A percentile compares a stretch with the other conserved stretches of the same genome.
Evolutionary conservation across 2,113 vertebrate genomes (phyloP).

Genomic region (Apistogramma diplotaenia): DNA sequence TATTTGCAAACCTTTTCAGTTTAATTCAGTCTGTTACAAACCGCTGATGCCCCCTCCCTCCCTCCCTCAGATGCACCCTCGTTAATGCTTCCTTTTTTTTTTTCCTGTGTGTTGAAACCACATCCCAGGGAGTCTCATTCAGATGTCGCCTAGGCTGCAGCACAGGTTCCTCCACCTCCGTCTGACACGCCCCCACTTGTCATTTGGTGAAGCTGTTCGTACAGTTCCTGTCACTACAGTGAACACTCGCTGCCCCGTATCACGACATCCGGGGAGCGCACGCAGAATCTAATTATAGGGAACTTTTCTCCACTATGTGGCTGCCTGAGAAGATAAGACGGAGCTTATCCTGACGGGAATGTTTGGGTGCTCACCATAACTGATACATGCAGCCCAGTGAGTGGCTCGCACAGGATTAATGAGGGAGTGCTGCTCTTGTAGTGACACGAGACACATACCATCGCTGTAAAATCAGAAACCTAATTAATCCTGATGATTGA

Average conservation of each 20-base stretch:
- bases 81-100: not conserved
- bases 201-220: slow-evolving; percentile 13
- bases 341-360: not conserved
- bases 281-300: slow-evolving; percentile 1
- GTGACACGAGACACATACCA: not conserved
- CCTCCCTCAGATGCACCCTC: not conserved
- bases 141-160: not conserved
- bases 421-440: not conserved
- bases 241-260: not conserved
- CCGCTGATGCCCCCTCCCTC: too few relatives aligned
- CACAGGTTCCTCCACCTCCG: slow-evolving; percentile 60
- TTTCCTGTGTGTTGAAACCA: not conserved
- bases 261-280: not conserved
- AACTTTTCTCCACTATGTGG: not conserved
- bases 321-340: not conserved
- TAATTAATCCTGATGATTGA: not conserved
- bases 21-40: not conserved
- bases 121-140: not conserved
- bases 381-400: not conserved
- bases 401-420: not conserved
- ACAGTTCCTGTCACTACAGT: slow-evolving; percentile 8
- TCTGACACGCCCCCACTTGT: slow-evolving; percentile 17
- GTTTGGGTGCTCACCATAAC: not conserved
- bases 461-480: not conserved
- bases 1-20: not conserved